Base-by-base conservation (phyloP, 2,797 vertebrate species). In the Thaleichthys pacificus region DNA sequence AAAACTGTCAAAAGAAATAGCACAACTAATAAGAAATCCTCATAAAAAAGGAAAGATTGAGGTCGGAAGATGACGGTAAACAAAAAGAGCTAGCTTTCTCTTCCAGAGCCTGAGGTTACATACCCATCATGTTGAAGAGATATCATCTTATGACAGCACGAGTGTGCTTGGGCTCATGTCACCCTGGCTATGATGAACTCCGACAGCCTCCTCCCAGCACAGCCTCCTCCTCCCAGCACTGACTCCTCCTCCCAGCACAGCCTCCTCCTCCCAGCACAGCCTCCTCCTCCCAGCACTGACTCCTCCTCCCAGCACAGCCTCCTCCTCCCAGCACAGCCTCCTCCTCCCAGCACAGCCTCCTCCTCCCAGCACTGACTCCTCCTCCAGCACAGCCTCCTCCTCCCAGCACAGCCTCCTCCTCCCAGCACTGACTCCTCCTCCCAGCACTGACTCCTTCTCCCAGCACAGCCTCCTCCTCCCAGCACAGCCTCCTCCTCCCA, bases 71-170 rank as follows among this genome's bases (percentile, higher is more conserved):
- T 7, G 76, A 49, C 49, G 17, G 63, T 66, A 17, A 67, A 76
- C 51, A 84, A 84, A 87, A 75, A 83, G 80, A 82, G 22, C 70
- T 42, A 66, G 71, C 21, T 71, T 80, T 83, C 54, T 79, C 5
- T 51, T 24, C 24, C 78, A 82, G 83, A 65, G 78, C 79, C 84
- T 21, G 24, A 11, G 67, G 80, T 28, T 24, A 38, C 17, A 86
- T 80, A 73, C n/a, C 69, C 80, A 86, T 87, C 83, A 81, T 82
- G 74, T 84, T 73, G 67, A 71, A 71, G 76, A 84, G 79, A 89
- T 82, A 80, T 79, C 77, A 87, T 88, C 89, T 82, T 11, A 38
- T 84, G 86, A 88, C 89, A 84, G 81, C 74, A 73, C 68, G 47
- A 84, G 74, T 79, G 82, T 81, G 81, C 81, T 82, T 57, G 68